A percentile compares a stretch with the other conserved stretches of the same genome.
Conservation (phyloP, 2,113 vertebrate species). For the Oophaga pumilio region DNA sequence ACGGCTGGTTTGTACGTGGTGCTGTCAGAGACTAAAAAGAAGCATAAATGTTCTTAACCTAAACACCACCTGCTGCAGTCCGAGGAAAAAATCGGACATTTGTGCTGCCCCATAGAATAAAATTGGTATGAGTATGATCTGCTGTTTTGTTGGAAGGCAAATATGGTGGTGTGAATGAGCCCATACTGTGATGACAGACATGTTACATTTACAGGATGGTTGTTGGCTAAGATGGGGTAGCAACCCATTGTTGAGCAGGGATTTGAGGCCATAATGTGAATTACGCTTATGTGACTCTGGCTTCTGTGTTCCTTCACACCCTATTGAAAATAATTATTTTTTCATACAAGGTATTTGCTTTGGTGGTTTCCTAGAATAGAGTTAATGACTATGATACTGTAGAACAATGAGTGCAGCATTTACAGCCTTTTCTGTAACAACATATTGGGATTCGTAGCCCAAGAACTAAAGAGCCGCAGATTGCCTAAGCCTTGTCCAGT, state of each 20-base stretch:
- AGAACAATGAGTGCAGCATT: not conserved
- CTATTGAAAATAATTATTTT: not conserved
- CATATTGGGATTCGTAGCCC: not conserved
- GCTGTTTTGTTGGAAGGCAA: too few relatives aligned
- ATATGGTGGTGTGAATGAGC: too few relatives aligned
- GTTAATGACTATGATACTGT: not conserved
- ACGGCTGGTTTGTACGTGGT: too few relatives aligned
- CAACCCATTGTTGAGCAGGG: not conserved
- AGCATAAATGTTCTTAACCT: too few relatives aligned
- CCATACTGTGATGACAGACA: too few relatives aligned
- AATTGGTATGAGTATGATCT: too few relatives aligned
- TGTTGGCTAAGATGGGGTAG: too few relatives aligned
- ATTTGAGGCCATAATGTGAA: not conserved
- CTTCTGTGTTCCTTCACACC: not conserved
- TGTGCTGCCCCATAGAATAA: too few relatives aligned
- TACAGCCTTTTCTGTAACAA: not conserved
- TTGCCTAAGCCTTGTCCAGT: slow-evolving; percentile 39
- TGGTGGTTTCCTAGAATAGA: not conserved
- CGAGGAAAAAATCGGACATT: too few relatives aligned
- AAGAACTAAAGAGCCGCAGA: not conserved
- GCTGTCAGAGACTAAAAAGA: too few relatives aligned
- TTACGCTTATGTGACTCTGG: not conserved
- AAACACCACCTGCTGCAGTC: too few relatives aligned
- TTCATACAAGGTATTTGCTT: not conserved
- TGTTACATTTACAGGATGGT: too few relatives aligned